Base-by-base conservation (phyloP, 2,113 vertebrate species). In the Astur gentilis region DNA sequence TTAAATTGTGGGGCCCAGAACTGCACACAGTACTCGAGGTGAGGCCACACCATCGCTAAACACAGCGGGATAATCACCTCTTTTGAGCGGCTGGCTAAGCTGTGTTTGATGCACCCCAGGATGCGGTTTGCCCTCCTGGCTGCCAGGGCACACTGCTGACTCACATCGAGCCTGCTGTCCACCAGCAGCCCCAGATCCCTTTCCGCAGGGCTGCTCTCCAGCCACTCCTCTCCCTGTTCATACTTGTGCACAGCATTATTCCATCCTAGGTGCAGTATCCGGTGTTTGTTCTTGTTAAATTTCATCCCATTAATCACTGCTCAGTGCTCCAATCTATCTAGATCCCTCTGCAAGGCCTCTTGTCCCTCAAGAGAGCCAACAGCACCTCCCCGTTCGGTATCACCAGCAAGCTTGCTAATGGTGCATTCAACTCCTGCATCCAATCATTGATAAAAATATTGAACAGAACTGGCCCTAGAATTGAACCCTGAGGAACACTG, bases 21-120 rank as follows among this genome's bases (percentile, higher is more conserved):
- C 16, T 18, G 7, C 25, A 49, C 13, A 27, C 17, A 21, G 4
- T 13, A 13, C 8, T 60, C 6, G 4, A 57, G 42, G n/a, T 11
- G 31, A 49, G 3, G 16, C 19, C 0, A 0, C n/a, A 42, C 8
- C 52, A 44, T 7, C 1, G 1, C 44, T 50, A 3, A 86, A 31
- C 23, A 42, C 23, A 42, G 42, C 0, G 0, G 15, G 23, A 31
- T 6, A n/a, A 23, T 25, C 25, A 5, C 13, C 26, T 25, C 36
- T 60, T 10, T 19, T 42, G 31, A 19, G n/a, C 1, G 0, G 5
- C 22, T 57, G 61, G 15, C 5, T 10, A 4, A 7, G 4, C 16
- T n/a, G 29, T 42, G 54, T 50, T 42, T 36, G 36, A 36, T 36
- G 36, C 7, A 36, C 36, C 36, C 36, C 36, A 36, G 36, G 36